A percentile compares a stretch with the other conserved stretches of the same genome.
phyloP scores from a whole-genome alignment of 2,888 invertebrate genomes.

The Tinea trinotella region DNA sequence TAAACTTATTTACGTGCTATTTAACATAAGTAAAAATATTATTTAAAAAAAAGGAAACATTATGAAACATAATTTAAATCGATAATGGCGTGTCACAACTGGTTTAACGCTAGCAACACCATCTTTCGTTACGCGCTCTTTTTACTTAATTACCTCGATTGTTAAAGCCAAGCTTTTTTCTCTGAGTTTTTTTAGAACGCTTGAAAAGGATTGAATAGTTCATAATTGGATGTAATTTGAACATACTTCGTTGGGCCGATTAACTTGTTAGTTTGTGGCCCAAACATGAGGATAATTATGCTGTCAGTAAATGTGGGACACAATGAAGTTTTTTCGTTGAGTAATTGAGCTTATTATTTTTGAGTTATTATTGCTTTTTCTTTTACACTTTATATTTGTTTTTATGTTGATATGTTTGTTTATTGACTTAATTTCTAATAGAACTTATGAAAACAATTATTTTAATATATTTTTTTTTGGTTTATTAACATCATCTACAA shows the following conservation, averaged over 20 bases:
- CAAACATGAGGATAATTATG: not conserved
- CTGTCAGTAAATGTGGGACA: not conserved
- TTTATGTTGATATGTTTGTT: too few relatives aligned
- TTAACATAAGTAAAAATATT: too few relatives aligned
- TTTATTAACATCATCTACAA: too few relatives aligned
- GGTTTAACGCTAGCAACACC: constrained; percentile 38
- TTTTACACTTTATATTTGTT: too few relatives aligned
- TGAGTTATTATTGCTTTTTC: too few relatives aligned
- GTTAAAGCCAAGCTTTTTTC: constrained; percentile 44
- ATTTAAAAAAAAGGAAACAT: not conserved
- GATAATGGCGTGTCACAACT: constrained; percentile 13
- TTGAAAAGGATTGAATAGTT: constrained; percentile 65
- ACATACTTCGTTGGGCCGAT: constrained; percentile 53
- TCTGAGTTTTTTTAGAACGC: constrained; percentile 39
- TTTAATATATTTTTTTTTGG: too few relatives aligned
- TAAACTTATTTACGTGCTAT: too few relatives aligned
- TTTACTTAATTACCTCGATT: constrained; percentile 63
- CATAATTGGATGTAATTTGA: constrained; percentile 71
- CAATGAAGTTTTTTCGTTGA: not conserved
- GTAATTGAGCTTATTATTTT: not conserved
- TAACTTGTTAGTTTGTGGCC: constrained; percentile 2
- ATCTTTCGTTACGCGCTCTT: constrained; percentile 61
- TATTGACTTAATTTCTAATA: too few relatives aligned
- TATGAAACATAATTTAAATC: constrained; percentile 4
- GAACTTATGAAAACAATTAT: too few relatives aligned